A percentile compares a stretch with the other conserved stretches of the same genome.
These are phyloP conservation scores for Drosophila seguyi DNA, from an alignment of 1,140 invertebrate genomes.

Conservation along the genomic window DNA sequence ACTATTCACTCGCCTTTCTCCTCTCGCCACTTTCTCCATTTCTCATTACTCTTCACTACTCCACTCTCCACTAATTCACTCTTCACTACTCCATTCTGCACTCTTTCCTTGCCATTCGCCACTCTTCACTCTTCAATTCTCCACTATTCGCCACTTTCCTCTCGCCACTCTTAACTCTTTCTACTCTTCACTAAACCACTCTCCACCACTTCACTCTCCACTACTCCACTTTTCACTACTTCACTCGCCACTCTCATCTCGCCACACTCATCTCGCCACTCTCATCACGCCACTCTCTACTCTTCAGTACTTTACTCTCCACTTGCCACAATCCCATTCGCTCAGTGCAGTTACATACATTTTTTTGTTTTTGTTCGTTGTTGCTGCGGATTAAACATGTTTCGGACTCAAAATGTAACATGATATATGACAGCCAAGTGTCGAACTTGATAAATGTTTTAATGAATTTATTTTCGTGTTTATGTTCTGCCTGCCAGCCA, in stretches of 20 bases:
- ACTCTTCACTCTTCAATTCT: neutral
- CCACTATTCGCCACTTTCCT: neutral
- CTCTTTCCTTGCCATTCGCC: neutral
- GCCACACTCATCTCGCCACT: no score
- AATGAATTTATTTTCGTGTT: constrained; percentile 83
- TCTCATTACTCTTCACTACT: no score
- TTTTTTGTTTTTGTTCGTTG: constrained; percentile 33
- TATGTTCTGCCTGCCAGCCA: constrained; percentile 59
- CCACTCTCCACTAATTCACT: no score
- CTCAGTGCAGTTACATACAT: constrained; percentile 37
- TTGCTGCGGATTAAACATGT: constrained; percentile 76
- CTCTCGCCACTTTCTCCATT: neutral
- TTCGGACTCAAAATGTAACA: constrained; percentile 74
- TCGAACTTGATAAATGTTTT: constrained; percentile 83
- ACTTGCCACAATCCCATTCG: neutral
- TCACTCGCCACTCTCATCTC: no score
- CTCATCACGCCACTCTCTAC: neutral
- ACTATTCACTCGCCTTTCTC: no score
- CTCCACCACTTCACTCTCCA: neutral
- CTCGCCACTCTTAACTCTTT: neutral
- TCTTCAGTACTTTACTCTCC: neutral
- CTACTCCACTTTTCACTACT: no score
- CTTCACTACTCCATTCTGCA: no score
- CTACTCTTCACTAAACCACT: neutral
- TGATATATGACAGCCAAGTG: constrained; percentile 81